phyloP scores from a whole-genome alignment of 2,113 vertebrate species.

The Myotis lucifugus region DNA sequence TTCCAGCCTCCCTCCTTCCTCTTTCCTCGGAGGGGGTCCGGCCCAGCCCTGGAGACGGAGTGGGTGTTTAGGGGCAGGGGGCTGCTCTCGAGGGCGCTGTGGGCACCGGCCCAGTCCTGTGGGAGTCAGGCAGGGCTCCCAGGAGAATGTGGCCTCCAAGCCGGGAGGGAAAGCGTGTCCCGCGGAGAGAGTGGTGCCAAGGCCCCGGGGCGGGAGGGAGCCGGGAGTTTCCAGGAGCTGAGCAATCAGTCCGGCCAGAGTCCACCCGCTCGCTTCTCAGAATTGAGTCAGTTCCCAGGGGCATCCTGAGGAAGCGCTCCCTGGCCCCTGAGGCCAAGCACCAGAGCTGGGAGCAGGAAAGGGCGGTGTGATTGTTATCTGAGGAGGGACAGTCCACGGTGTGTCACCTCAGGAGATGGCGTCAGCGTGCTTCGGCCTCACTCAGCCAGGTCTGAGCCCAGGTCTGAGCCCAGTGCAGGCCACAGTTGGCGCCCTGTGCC shows the following conservation, averaged over 20 bases:
- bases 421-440: neutral
- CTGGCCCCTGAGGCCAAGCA: neutral
- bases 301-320: neutral
- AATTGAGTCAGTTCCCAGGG: neutral
- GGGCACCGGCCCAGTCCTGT: accelerated
- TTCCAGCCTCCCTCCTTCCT: neutral
- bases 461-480: neutral
- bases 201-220: accelerated
- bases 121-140: neutral
- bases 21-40: neutral
- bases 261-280: neutral
- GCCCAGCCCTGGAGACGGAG: neutral
- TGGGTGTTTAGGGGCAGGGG: neutral
- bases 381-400: neutral
- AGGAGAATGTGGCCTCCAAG: neutral
- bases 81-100: neutral
- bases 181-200: accelerated
- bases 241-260: neutral
- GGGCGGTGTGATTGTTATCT: neutral
- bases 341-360: neutral
- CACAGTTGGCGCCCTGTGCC: neutral
- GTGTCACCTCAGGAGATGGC: neutral
- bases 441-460: neutral
- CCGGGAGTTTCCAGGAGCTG: neutral
- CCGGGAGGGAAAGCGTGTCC: neutral